Base-by-base conservation (phyloP, 2,113 vertebrate species). In the Phylloscopus whistleri region DNA sequence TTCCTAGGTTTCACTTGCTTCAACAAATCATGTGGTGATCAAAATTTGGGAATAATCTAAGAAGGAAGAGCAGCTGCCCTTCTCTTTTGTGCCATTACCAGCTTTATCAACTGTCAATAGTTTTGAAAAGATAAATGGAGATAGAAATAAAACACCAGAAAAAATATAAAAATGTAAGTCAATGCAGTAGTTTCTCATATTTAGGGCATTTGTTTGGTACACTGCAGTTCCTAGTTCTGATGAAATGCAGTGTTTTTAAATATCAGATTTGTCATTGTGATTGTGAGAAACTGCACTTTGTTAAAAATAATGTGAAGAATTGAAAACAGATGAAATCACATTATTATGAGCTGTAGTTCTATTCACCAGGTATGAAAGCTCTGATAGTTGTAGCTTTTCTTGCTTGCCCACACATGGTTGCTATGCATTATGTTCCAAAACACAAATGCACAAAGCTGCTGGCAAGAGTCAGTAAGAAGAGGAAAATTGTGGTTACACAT, bases 401-500 rank as follows among this genome's bases (percentile, higher is more conserved):
- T 85, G 24, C 37, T 85, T 83, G 60, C 80, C 68, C 62, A 73
- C 68, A 74, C 41, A 64, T 66, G 53, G 67, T 92, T 93, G 88
- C 83, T 92, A 88, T 86, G 83, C 90, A 66, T 83, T 83, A 51
- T 55, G n/a, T 80, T 95, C 59, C 76, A 86, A 83, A 94, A 83
- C 59, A 93, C 37, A 90, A 73, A 90, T 0, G 27, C 63, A 81
- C 23, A 69, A 90, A 85, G 37, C 31, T 78, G 53, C 55, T 62
- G 75, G 53, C 35, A 79, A 41, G 39, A 88, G n/a, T 37, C 16
- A 4, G 35, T 60, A 75, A 59, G 39, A 81, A 48, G 30, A 89
- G 30, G 7, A 85, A 94, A 89, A 75, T 0, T 60, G 41, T 58
- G 19, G 26, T 79, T 89, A 74, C 23, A 74, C 4, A 3, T 48